A percentile compares a stretch with the other conserved stretches of the same genome.
These are phyloP conservation scores for Dysmachus trigonus DNA, from an alignment of 2,888 invertebrate genomes.

Conservation along the genomic window DNA sequence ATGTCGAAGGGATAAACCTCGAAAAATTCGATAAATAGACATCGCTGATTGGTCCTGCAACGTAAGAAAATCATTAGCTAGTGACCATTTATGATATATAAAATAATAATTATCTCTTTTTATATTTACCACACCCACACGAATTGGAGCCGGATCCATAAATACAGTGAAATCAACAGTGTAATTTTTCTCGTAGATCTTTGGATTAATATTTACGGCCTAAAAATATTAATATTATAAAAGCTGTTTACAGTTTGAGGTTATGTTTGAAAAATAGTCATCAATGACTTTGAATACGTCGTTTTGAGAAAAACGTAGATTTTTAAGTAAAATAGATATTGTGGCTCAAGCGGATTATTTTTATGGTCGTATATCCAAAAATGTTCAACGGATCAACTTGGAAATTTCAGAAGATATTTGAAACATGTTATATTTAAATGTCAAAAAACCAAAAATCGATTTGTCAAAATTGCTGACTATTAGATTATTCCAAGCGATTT, in stretches of 20 bases:
- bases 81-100: not conserved
- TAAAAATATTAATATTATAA: slow-evolving; percentile 51
- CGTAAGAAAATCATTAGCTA: not conserved
- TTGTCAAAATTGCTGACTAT: too few species aligned
- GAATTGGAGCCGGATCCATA: slow-evolving; percentile 95
- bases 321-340: too few species aligned
- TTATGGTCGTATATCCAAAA: too few species aligned
- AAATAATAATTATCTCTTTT: not conserved
- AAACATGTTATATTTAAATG: too few species aligned
- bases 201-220: slow-evolving; percentile 70
- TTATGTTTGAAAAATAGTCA: too few species aligned
- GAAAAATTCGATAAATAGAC: slow-evolving; percentile 87
- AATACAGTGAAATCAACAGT: slow-evolving; percentile 90
- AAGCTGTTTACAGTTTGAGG: not conserved
- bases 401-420: too few species aligned
- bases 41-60: slow-evolving; percentile 71
- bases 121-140: slow-evolving; percentile 68
- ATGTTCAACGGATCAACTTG: too few species aligned
- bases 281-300: too few species aligned
- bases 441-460: too few species aligned
- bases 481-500: too few species aligned
- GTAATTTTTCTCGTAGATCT: slow-evolving; percentile 71
- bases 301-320: too few species aligned
- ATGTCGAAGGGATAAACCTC: slow-evolving; percentile 93
- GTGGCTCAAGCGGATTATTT: too few species aligned